Evolutionary conservation across 2,888 invertebrate species (phyloP).

Genomic region (Troides aeacus): DNA sequence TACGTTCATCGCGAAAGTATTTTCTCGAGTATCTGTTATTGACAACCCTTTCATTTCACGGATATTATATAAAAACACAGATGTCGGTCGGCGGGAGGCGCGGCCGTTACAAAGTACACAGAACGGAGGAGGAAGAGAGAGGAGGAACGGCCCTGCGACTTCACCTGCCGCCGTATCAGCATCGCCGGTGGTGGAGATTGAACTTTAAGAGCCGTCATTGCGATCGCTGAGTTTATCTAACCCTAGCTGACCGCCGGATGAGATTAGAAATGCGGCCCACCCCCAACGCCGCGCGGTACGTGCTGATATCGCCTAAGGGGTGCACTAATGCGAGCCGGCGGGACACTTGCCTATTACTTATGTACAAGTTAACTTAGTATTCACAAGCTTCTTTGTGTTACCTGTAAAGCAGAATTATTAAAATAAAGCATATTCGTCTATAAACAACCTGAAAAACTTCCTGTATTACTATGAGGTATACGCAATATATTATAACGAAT

Average conservation of each 20-base stretch:
- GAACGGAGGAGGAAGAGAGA: constrained; percentile 1
- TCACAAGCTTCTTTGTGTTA: too few relatives aligned
- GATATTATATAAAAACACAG: background rate
- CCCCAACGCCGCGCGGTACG: background rate
- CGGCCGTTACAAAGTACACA: constrained; percentile 9
- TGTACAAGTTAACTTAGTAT: too few relatives aligned
- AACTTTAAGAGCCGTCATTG: constrained; percentile 26
- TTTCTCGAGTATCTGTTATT: background rate
- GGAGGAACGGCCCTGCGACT: constrained; percentile 17
- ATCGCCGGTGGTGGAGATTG: constrained; percentile 20
- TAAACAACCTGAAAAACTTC: too few relatives aligned
- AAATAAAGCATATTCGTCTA: too few relatives aligned
- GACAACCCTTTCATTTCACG: background rate
- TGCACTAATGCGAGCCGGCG: too few relatives aligned
- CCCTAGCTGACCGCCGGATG: constrained; percentile 26
- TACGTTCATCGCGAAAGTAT: too few relatives aligned
- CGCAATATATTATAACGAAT: too few relatives aligned
- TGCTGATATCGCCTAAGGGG: too few relatives aligned
- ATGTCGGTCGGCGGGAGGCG: background rate
- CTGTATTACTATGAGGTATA: too few relatives aligned
- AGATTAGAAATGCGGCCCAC: constrained; percentile 29
- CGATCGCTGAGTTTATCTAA: constrained; percentile 22
- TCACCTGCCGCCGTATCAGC: constrained; percentile 15
- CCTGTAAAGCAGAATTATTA: too few relatives aligned
- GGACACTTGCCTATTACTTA: too few relatives aligned